phyloP scores from a whole-genome alignment of 2,113 vertebrate genomes.

The Sphaerodactylus townsendi region DNA sequence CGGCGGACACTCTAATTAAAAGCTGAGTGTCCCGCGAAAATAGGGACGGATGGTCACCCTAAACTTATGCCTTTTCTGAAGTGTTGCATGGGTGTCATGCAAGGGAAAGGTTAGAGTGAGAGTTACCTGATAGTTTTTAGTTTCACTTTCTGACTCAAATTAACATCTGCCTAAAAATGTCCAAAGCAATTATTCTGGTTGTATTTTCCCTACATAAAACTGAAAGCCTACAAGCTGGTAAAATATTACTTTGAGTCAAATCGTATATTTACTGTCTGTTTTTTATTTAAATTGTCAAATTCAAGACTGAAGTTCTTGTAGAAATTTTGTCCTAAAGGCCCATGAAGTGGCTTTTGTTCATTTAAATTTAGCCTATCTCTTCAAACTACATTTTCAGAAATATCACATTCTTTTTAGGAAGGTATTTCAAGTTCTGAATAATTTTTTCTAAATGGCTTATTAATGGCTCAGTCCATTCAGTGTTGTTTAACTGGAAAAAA shows the following conservation, averaged over 20 bases:
- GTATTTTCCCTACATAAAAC: neutral
- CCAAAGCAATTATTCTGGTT: neutral
- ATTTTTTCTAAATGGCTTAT: neutral
- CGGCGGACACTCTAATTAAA: too few species aligned
- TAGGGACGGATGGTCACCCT: too few species aligned
- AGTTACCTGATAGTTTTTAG: conserved; percentile 9
- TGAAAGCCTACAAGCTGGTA: neutral
- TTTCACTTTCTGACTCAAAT: conserved; percentile 27
- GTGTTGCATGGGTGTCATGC: neutral
- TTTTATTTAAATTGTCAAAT: neutral
- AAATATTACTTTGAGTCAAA: neutral
- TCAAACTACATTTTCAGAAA: neutral
- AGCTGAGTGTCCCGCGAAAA: too few species aligned
- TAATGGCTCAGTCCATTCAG: neutral
- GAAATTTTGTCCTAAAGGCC: too few species aligned
- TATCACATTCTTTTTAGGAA: neutral
- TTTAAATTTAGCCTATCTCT: neutral
- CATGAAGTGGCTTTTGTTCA: neutral
- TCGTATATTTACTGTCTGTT: neutral
- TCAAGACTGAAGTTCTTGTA: too few species aligned
- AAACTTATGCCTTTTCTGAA: neutral
- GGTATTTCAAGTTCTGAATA: neutral
- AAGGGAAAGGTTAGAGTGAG: neutral
- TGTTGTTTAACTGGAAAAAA: neutral
- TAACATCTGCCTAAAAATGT: neutral